Percentiles rank a stretch among this genome's conserved stretches.
Conservation (phyloP, 35 echinoderm and acorn worm genomes). For the Anneissia japonica region DNA sequence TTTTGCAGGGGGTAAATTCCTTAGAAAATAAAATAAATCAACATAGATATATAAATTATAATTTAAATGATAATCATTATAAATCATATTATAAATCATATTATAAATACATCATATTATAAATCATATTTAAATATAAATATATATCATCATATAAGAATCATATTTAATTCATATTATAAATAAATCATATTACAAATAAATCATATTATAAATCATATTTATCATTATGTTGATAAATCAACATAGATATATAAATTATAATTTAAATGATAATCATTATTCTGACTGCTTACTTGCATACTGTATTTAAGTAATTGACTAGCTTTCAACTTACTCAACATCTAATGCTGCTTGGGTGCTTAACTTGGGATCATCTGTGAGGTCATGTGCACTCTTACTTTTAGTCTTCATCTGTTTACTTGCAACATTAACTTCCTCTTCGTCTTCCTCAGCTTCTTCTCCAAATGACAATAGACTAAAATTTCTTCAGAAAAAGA, state of each 20-base stretch:
- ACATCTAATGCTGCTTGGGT: neutral
- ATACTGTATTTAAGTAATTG: too few species aligned
- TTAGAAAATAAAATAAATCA: neutral
- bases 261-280: too few species aligned
- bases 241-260: too few species aligned
- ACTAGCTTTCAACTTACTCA: neutral
- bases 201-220: too few species aligned
- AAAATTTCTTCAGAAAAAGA: conserved; percentile 67
- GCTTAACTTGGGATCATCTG: conserved; percentile 47
- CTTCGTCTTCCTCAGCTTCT: conserved; percentile 92
- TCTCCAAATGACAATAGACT: conserved; percentile 92
- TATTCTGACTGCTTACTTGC: too few species aligned
- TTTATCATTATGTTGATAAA: too few species aligned
- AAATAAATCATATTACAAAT: too few species aligned
- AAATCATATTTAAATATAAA: too few species aligned
- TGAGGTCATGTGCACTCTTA: conserved; percentile 92
- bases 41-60: too few species aligned
- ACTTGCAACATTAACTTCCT: conserved; percentile 35
- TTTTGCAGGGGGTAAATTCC: neutral
- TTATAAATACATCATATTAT: too few species aligned
- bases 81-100: too few species aligned
- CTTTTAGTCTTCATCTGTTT: conserved; percentile 69
- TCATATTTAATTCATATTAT: neutral
- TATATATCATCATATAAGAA: neutral
- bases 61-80: too few species aligned